Evolutionary conservation across 2,113 vertebrate genomes (phyloP).

Genomic region (Irena cyanogastra): DNA sequence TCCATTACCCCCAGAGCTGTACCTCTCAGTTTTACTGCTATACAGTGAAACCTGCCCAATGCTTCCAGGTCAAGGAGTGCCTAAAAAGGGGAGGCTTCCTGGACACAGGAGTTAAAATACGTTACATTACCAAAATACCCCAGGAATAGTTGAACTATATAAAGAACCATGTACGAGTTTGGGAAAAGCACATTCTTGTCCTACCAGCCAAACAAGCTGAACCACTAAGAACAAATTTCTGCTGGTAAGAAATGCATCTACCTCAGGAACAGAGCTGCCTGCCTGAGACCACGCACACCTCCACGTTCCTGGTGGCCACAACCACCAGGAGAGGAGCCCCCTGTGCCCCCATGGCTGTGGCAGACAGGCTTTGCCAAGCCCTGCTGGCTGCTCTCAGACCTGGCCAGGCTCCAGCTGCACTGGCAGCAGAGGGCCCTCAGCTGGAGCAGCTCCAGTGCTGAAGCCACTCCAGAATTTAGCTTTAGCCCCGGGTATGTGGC

Average conservation of each 20-base stretch:
- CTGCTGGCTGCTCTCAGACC: neutral
- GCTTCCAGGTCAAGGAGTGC: neutral
- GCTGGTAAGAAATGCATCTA: neutral
- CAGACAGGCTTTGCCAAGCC: neutral
- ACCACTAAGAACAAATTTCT: neutral
- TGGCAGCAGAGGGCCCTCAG: neutral
- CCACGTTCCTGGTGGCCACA: neutral
- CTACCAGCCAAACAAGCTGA: constrained; percentile 5
- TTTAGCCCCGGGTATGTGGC: neutral
- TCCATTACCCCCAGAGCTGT: neutral
- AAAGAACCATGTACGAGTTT: neutral
- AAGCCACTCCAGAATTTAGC: neutral
- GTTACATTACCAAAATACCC: neutral
- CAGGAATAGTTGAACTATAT: neutral
- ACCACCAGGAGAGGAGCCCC: neutral
- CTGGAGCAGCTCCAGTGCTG: neutral
- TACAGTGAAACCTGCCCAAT: neutral
- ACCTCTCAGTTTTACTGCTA: neutral
- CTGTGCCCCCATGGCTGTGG: neutral
- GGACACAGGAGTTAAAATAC: neutral
- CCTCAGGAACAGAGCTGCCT: neutral
- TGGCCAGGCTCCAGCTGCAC: neutral
- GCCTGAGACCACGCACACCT: neutral
- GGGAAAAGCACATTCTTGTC: neutral
- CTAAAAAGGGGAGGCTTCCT: neutral